A percentile compares a stretch with the other conserved stretches of the same genome.
Conservation (phyloP, 2,888 invertebrate genomes). For the Elysia crispata region DNA sequence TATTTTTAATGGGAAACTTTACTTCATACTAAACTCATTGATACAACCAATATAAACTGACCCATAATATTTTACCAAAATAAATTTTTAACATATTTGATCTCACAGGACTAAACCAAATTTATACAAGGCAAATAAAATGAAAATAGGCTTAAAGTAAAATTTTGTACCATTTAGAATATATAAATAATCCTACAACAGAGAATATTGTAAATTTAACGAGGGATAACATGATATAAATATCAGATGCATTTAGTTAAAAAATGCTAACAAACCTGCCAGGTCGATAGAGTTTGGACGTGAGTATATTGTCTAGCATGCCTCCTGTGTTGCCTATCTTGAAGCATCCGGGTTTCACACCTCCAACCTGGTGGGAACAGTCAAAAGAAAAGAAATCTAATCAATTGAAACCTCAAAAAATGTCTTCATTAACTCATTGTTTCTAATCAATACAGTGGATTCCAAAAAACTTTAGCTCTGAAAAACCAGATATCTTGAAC, state of each 20-base stretch:
- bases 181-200: background rate
- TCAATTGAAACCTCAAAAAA: no score
- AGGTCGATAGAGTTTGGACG: constrained; percentile 96
- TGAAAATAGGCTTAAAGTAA: background rate
- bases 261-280: constrained; percentile 79
- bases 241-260: background rate
- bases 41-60: no score
- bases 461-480: no score
- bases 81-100: no score
- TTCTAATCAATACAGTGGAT: no score
- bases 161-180: no score
- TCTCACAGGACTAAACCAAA: no score
- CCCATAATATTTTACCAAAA: no score
- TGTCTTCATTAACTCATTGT: no score
- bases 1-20: no score
- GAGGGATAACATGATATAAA: background rate
- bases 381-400: no score
- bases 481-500: background rate
- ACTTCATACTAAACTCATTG: no score
- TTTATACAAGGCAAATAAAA: background rate
- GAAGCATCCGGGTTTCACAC: constrained; percentile 98
- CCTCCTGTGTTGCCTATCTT: constrained; percentile 99
- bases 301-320: constrained; percentile 99
- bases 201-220: background rate
- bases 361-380: constrained; percentile 83